phyloP scores from a whole-genome alignment of 2,888 invertebrate species.

The Napeogenes inachia region DNA sequence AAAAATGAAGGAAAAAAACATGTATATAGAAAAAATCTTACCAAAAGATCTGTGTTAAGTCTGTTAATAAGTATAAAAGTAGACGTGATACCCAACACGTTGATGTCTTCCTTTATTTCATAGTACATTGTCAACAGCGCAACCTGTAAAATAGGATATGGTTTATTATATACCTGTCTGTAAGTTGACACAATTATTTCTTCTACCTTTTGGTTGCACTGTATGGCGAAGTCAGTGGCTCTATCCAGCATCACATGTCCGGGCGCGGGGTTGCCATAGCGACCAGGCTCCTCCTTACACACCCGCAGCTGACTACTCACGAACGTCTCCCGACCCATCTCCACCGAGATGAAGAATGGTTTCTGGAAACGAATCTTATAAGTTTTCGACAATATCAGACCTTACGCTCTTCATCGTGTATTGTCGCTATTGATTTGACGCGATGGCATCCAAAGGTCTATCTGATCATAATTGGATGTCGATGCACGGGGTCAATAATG shows the following conservation, averaged over 20 bases:
- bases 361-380: constrained; percentile 39
- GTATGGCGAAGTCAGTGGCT: constrained; percentile 49
- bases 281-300: constrained; percentile 48
- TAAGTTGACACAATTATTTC: neutral
- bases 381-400: too few species aligned
- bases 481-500: too few species aligned
- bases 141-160: constrained; percentile 54
- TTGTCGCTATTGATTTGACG: too few species aligned
- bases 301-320: constrained; percentile 55
- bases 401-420: too few species aligned
- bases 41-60: constrained; percentile 72
- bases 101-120: constrained; percentile 80
- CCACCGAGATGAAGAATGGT: constrained; percentile 66
- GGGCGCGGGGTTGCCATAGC: constrained; percentile 53
- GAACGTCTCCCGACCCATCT: constrained; percentile 59
- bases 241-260: constrained; percentile 54
- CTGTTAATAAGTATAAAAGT: constrained; percentile 81
- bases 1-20: constrained; percentile 26
- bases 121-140: constrained; percentile 81
- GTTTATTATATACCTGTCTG: neutral
- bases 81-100: constrained; percentile 80
- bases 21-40: constrained; percentile 57
- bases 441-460: too few species aligned
- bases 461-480: too few species aligned
- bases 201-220: constrained; percentile 57